phyloP scores from a whole-genome alignment of 1,140 invertebrate species.

The Gonatopus flavifemur region DNA sequence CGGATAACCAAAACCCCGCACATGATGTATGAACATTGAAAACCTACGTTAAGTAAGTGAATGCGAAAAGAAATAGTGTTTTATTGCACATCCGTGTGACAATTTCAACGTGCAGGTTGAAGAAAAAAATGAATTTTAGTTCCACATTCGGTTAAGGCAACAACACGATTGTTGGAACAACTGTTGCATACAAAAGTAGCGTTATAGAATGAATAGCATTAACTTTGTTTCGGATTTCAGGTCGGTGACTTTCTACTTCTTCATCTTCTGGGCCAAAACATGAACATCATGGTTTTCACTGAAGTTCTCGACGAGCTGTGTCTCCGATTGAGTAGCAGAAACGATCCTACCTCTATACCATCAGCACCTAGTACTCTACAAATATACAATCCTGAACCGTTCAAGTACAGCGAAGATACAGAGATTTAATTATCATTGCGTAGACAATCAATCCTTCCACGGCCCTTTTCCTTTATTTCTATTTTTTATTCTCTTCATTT shows the following conservation, averaged over 20 bases:
- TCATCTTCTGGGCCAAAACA: slow-evolving; percentile 81
- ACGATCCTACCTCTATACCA: slow-evolving; percentile 76
- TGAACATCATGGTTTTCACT: slow-evolving; percentile 77
- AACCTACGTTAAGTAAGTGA: too few species aligned
- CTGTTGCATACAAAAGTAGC: too few species aligned
- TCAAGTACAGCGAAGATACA: slow-evolving; percentile 76
- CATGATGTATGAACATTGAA: too few species aligned
- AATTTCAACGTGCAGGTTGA: too few species aligned
- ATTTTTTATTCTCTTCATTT: slow-evolving; percentile 5
- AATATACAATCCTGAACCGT: slow-evolving; percentile 78
- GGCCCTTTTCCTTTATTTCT: neutral
- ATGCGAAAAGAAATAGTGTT: too few species aligned
- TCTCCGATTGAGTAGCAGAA: slow-evolving; percentile 67
- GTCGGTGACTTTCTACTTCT: slow-evolving; percentile 84
- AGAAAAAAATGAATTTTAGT: too few species aligned
- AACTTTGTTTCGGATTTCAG: too few species aligned
- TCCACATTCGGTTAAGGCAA: too few species aligned
- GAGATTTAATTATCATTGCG: slow-evolving; percentile 66
- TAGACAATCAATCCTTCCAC: neutral
- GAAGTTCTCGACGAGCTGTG: slow-evolving; percentile 71
- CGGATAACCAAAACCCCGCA: too few species aligned
- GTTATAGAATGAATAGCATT: too few species aligned
- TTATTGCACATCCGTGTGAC: too few species aligned
- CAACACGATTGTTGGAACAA: too few species aligned
- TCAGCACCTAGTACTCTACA: slow-evolving; percentile 82